Evolutionary conservation across 2,113 vertebrate genomes (phyloP).

Genomic region (Xenotilapia flavipinnis): DNA sequence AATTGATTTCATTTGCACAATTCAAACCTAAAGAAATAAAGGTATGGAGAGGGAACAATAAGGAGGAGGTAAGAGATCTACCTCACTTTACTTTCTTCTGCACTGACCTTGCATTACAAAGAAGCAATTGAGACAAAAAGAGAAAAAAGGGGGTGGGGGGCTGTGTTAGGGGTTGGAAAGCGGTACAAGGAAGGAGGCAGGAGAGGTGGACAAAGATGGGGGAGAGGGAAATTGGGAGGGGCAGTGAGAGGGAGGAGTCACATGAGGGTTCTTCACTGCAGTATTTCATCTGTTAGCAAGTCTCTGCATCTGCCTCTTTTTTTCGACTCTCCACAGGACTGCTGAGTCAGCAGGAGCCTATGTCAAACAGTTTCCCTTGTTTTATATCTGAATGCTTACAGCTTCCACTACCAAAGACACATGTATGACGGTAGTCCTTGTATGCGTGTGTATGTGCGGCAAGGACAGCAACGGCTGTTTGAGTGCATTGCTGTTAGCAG

Average conservation of each 20-base stretch:
- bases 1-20: neutral
- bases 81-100: neutral
- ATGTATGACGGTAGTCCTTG: neutral
- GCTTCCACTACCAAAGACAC: neutral
- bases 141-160: neutral
- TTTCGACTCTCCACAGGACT: conserved; percentile 6
- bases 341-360: conserved; percentile 50
- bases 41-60: neutral
- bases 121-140: neutral
- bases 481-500: neutral
- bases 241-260: conserved; percentile 28
- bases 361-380: neutral
- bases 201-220: conserved; percentile 14
- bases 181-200: neutral
- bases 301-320: conserved; percentile 40
- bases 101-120: conserved; percentile 31
- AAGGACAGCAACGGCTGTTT: neutral
- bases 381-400: neutral
- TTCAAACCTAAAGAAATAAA: neutral
- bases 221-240: conserved; percentile 27
- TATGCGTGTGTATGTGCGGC: neutral
- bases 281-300: conserved; percentile 57
- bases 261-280: conserved; percentile 56
- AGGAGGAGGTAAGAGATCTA: neutral
- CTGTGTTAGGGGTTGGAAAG: neutral